These are phyloP conservation scores for Eupithecia subfuscata DNA, from an alignment of 2,888 invertebrate species.

Conservation along the genomic window DNA sequence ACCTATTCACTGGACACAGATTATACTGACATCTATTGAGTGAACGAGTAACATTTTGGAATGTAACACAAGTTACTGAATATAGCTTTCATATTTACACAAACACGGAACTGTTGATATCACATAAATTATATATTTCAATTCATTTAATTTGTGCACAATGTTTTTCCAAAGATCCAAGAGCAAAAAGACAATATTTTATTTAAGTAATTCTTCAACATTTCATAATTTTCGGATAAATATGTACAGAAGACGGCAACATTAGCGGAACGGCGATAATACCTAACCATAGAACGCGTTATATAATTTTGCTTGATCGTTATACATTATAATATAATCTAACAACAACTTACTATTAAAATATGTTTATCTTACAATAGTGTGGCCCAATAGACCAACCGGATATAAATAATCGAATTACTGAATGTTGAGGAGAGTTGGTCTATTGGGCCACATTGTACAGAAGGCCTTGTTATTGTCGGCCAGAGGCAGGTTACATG, in stretches of 20 bases:
- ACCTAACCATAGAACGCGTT: slow-evolving; percentile 57
- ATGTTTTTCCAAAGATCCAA: slow-evolving; percentile 59
- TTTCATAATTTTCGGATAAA: slow-evolving; percentile 56
- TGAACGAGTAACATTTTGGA: slow-evolving; percentile 69
- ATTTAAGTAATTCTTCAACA: slow-evolving; percentile 47
- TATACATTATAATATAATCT: slow-evolving; percentile 76
- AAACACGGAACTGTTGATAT: slow-evolving; percentile 51
- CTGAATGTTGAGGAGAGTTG: slow-evolving; percentile 23
- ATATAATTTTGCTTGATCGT: slow-evolving; percentile 74
- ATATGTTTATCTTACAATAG: slow-evolving; percentile 77
- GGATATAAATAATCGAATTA: slow-evolving; percentile 32
- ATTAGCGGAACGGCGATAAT: slow-evolving; percentile 48
- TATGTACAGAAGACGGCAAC: slow-evolving; percentile 71
- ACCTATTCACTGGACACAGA: slow-evolving; percentile 69
- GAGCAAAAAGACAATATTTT: slow-evolving; percentile 49
- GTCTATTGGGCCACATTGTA: slow-evolving; percentile 28
- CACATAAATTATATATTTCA: slow-evolving; percentile 50
- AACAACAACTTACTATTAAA: slow-evolving; percentile 82
- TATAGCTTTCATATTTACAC: slow-evolving; percentile 66
- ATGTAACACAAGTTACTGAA: slow-evolving; percentile 75
- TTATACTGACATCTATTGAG: slow-evolving; percentile 56
- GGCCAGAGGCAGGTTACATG: slow-evolving; percentile 18
- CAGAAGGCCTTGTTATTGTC: slow-evolving; percentile 32
- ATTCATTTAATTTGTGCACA: slow-evolving; percentile 67
- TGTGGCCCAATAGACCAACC: slow-evolving; percentile 49